Base-by-base conservation (phyloP, 2,797 vertebrate genomes). In the Ptychadena robeensis region DNA sequence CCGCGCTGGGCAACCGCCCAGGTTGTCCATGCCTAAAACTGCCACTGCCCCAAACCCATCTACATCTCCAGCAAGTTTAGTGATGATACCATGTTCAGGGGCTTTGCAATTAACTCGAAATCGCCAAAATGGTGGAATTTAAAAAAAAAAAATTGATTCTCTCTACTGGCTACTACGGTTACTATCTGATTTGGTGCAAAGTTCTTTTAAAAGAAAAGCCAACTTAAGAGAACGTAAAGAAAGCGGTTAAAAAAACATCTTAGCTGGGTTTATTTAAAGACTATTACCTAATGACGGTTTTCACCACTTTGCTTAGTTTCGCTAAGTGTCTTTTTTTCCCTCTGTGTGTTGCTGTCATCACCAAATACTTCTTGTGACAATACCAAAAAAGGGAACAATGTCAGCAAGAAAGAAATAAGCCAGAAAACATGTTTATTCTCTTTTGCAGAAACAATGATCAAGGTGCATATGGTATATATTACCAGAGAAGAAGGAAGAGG, bases 251-350 rank as follows among this genome's bases (percentile, higher is more conserved):
- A 44, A 66, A 66, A 66, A 3, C 3, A 37, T 76, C 30, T 28
- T 32, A 5, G 66, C 22, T 38, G 8, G 22, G 30, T 44, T 66
- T 25, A 66, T 77, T 44, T 66, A 48, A 77, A 44, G 28, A 77
- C 30, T 64, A 65, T 77, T 65, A 66, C 74, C 66, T 77, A 77
- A 77, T 48, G 59, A 9, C 10, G 22, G 28, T 28, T 77, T 66
- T 66, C 74, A 44, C 40, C 37, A 44, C 27, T 66, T 65, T 76
- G 27, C 18, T 27, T 37, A 38, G 25, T 40, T 35, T 75, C 64
- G 59, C 59, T 76, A 65, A 30, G 25, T n/a, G n/a, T n/a, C 25
- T 15, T 77, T 73, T 66, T 32, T 27, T 32, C 38, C 38, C 27
- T 77, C 15, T 66, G 59, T 64, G 61, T 34, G 31, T 77, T 77